Base-by-base conservation (phyloP, 2,888 invertebrate genomes). In the Cheilosia impressa region DNA sequence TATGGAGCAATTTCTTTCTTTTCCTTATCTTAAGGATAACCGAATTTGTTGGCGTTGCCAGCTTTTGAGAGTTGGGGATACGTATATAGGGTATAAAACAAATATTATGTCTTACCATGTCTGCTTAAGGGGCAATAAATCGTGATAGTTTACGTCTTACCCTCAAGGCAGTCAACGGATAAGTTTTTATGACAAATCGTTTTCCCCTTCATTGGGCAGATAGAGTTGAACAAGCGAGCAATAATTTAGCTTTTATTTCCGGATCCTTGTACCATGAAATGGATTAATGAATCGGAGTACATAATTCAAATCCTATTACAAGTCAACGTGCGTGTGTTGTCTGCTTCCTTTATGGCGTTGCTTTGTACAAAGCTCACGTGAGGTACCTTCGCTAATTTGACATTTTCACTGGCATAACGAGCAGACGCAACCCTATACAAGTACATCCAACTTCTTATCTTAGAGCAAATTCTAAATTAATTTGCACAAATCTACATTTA, bases 401-500 rank as follows among this genome's bases (percentile, higher is more conserved):
- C 45, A 45, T 45, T 19, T 50, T 17, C 1, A 19, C 10, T 22
- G 9, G 50, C 22, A 22, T 0, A 50, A 2, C 9, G 22, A 31
- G n/a, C 27, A 19, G 10, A 47, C n/a, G 24, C 24, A 53, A 27
- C 1, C 27, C 31, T 31, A 38, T 38, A 38, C 7, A 2, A 15
- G 13, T n/a, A 19, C 50, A 22, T 7, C 53, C 5, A 27, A 7
- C 55, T n/a, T 15, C 31, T 27, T 31, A n/a, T 57, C 9, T 50
- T 10, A 50, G 13, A 4, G 22, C 50, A 50, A 13, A 50, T 22
- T 50, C 50, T 50, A 60, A 43, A 60, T 60, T 43, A 60, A 60
- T 41, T 41, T 41, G 9, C 22, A 41, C 22, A 41, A 41, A 60
- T 43, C 60, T 15, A 1, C 10, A 60, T 22, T 60, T 34, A 34